A percentile compares a stretch with the other conserved stretches of the same genome.
phyloP scores from a whole-genome alignment of 1,140 invertebrate genomes.

The Orchesella cincta region DNA sequence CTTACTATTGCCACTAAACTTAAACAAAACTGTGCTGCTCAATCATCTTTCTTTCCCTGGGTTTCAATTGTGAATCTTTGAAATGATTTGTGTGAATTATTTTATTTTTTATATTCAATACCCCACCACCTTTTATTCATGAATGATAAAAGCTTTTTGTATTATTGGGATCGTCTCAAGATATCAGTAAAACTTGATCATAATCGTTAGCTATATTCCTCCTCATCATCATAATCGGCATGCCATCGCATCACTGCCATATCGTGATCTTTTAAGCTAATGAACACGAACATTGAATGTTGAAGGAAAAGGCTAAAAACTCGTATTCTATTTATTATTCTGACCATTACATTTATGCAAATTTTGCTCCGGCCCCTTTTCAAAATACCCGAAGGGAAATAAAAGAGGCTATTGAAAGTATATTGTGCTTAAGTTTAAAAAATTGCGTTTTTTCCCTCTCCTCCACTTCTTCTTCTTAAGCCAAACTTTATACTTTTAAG shows the following conservation, averaged over 20 bases:
- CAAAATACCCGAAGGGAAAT: not conserved
- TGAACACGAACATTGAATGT: not conserved
- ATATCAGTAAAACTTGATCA: slow-evolving; percentile 12
- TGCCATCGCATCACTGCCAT: no score
- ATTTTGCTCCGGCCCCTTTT: not conserved
- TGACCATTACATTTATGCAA: not conserved
- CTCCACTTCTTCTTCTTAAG: not conserved
- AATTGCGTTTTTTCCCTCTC: not conserved
- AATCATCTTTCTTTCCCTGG: no score
- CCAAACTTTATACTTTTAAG: no score
- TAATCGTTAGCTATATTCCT: not conserved
- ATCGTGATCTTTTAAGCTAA: slow-evolving; percentile 15
- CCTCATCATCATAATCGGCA: not conserved
- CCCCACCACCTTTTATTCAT: not conserved
- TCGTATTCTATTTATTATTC: slow-evolving; percentile 19
- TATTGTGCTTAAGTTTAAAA: slow-evolving; percentile 9
- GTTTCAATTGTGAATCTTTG: no score
- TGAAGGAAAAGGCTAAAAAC: not conserved
- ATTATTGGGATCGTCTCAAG: not conserved
- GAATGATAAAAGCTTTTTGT: not conserved
- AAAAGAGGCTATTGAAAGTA: slow-evolving; percentile 11
- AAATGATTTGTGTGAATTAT: not conserved
- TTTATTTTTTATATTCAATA: not conserved
- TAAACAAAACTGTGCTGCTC: no score
- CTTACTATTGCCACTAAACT: no score